Percentiles rank a stretch among this genome's conserved stretches.
Conservation (phyloP, 2,113 vertebrate species). For the Chaetorhynchus papuensis region DNA sequence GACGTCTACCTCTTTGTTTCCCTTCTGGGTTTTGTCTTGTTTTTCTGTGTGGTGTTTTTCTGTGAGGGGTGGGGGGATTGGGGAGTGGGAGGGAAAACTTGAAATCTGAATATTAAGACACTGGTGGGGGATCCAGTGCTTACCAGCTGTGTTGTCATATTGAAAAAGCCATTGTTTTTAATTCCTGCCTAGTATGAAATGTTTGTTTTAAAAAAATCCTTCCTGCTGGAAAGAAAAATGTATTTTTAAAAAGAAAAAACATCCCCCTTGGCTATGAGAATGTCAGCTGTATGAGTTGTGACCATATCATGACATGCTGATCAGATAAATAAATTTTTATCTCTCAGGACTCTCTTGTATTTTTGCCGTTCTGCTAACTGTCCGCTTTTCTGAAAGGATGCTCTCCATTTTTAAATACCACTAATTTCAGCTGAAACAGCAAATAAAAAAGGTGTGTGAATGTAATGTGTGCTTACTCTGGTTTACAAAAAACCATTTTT, state of each 20-base stretch:
- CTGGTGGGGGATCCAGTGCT: slow-evolving; percentile 40
- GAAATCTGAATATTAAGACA: not conserved
- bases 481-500: not conserved
- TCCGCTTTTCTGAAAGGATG: not conserved
- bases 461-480: not conserved
- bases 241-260: slow-evolving; percentile 69
- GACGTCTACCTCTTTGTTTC: slow-evolving; percentile 61
- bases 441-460: not conserved
- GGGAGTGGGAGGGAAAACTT: not conserved
- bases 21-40: slow-evolving; percentile 8
- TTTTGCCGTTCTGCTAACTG: not conserved
- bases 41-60: not conserved
- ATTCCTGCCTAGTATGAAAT: slow-evolving; percentile 58
- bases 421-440: slow-evolving; percentile 34
- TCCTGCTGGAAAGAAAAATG: slow-evolving; percentile 61
- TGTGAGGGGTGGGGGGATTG: not conserved
- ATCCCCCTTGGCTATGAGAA: slow-evolving; percentile 70
- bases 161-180: slow-evolving; percentile 68
- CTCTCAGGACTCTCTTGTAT: slow-evolving; percentile 67
- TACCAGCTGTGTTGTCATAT: slow-evolving; percentile 47
- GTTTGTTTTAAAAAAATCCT: slow-evolving; percentile 56
- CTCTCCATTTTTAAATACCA: slow-evolving; percentile 32
- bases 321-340: slow-evolving; percentile 73
- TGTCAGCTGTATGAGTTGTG: slow-evolving; percentile 69
- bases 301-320: slow-evolving; percentile 71